Evolutionary conservation across 2,113 vertebrate species (phyloP).

Genomic region (Thinocorus orbignyianus): DNA sequence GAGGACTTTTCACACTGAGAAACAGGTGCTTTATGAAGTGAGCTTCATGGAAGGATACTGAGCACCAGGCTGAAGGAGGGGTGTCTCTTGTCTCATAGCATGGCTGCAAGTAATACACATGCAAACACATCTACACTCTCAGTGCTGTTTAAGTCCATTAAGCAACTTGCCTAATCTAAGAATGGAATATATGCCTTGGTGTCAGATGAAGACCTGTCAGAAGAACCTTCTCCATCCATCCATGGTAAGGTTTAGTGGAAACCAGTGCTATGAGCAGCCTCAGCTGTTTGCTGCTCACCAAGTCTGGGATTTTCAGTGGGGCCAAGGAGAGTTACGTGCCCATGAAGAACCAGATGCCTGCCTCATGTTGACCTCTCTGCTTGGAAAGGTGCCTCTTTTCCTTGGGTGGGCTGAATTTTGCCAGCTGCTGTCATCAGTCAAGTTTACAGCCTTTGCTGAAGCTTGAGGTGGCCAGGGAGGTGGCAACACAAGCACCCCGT

Average conservation of each 20-base stretch:
- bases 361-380: background rate
- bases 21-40: rapidly evolving
- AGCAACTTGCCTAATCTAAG: background rate
- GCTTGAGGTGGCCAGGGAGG: background rate
- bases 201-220: background rate
- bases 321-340: background rate
- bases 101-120: background rate
- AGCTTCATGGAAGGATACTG: background rate
- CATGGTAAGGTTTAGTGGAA: background rate
- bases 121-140: background rate
- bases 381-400: background rate
- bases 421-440: slow-evolving; percentile 58
- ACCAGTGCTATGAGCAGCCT: background rate
- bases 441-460: slow-evolving; percentile 5
- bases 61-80: background rate
- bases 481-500: background rate
- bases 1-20: background rate
- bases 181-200: background rate
- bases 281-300: background rate
- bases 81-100: background rate
- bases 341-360: background rate
- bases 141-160: background rate
- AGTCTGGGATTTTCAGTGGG: background rate
- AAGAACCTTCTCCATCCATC: background rate
- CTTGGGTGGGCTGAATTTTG: slow-evolving; percentile 29